Evolutionary conservation across 1,140 invertebrate genomes (phyloP), one percentile per base, ranked within the genome.

Genomic region (Platyscapa corneri): DNA sequence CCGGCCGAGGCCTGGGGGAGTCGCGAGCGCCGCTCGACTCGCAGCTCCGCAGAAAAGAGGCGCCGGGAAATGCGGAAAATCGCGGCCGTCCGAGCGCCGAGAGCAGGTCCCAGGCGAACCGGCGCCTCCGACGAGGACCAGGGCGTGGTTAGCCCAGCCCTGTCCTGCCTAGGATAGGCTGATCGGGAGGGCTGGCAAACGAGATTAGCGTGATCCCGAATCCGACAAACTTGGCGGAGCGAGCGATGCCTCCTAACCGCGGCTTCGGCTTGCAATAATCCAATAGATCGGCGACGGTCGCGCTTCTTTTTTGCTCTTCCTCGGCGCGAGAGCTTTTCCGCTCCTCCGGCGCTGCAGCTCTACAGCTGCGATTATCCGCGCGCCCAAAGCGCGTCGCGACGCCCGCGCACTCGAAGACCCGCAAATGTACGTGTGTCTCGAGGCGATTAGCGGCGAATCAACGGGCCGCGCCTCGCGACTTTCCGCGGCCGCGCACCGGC

Each of bases 191-290:
- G 84, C 85, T 81, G 83, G 72, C 92, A 93, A 93, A 93, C 91
- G 91, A 93, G 93, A 93, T 93, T 93, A 93, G 89, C 91, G 89
- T 93, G 92, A 93, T 93, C 92, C 93, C 90, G 93, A 93, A 93
- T 93, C 92, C 93, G 91, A 93, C 91, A 93, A 93, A 93, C 91
- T 91, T 89, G 90, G 85, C 83, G 42, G 46, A 30, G 37, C 37
- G 46, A 37, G 60, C 76, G 92, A 92, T 92, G 90, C 91, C 92
- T 89, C 90, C 89, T 92, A 93, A 93, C 91, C 91, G 91, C 90
- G 72, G 86, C 87, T 84, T 89, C 86, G 89, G 91, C 56, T 27
- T 60, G 23, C 89, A 91, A 93, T 93, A 92, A 92, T 92, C 92
- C 90, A 91, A 92, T 92, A 92, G 91, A 91, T 91, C 74, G 86